Conservation (phyloP, 2,797 vertebrate genomes). For the Morus bassanus region DNA sequence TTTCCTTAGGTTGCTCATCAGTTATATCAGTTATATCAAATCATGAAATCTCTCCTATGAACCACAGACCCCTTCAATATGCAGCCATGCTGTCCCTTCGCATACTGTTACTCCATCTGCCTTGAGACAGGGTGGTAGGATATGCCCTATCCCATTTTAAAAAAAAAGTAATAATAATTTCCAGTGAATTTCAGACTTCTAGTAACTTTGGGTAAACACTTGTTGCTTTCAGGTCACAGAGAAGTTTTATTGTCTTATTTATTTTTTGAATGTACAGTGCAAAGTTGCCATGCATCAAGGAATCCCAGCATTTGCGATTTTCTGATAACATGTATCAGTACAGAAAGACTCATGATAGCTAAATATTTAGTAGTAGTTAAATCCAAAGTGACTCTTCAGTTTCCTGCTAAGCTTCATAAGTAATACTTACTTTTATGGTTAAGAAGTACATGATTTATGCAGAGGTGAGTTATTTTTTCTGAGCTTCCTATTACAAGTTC, state of each 20-base stretch:
- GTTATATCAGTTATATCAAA: slow-evolving; percentile 18
- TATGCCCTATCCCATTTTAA: neutral
- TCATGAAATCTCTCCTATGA: neutral
- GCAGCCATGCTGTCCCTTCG: slow-evolving; percentile 7
- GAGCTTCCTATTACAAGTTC: neutral
- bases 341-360: neutral
- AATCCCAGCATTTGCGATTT: neutral
- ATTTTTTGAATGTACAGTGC: neutral
- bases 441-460: neutral
- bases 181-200: slow-evolving; percentile 33
- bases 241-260: neutral
- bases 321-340: neutral
- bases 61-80: slow-evolving; percentile 23
- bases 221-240: slow-evolving; percentile 5
- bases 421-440: neutral
- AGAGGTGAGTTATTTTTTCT: neutral
- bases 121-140: slow-evolving; percentile 23
- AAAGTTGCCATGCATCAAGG: neutral
- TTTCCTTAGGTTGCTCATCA: slow-evolving; percentile 32
- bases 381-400: neutral
- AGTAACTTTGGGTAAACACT: slow-evolving; percentile 24
- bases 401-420: neutral
- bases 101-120: slow-evolving; percentile 6
- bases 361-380: neutral
- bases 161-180: neutral